phyloP scores from a whole-genome alignment of 2,113 vertebrate genomes.

The Eubucco bourcierii region DNA sequence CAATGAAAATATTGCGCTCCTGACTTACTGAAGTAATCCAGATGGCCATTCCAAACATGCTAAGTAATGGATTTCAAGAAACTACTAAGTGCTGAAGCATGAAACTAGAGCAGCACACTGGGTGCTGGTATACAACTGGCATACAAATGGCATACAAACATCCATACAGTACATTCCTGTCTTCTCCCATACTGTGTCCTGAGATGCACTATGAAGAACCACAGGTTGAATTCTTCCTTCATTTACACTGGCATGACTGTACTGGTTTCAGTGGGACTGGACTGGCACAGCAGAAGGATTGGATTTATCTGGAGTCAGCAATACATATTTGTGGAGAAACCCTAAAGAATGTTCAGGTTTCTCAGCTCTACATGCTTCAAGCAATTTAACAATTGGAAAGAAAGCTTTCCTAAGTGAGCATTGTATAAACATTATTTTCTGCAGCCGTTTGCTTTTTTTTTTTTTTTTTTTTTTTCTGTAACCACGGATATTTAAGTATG shows the following conservation, averaged over 20 bases:
- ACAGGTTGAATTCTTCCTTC: background rate
- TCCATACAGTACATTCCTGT: background rate
- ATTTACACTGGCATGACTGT: background rate
- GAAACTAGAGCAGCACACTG: background rate
- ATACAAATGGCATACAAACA: background rate
- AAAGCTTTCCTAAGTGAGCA: background rate
- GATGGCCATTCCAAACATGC: background rate
- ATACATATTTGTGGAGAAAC: background rate
- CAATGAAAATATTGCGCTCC: background rate
- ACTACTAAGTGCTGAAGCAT: background rate
- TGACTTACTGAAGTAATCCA: background rate
- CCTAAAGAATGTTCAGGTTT: background rate
- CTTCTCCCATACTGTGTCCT: background rate
- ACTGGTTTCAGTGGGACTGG: background rate
- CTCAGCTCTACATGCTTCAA: background rate
- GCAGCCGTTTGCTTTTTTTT: background rate
- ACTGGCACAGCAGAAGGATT: background rate
- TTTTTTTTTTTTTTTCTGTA: conserved; percentile 37
- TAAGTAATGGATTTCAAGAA: background rate
- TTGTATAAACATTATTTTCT: conserved; percentile 19
- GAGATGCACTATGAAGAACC: background rate
- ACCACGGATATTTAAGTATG: conserved; percentile 19
- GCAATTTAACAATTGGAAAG: background rate
- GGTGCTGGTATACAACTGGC: background rate
- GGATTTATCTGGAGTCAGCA: background rate